phyloP scores from a whole-genome alignment of 1,140 invertebrate species.

The Drosophila littoralis region DNA sequence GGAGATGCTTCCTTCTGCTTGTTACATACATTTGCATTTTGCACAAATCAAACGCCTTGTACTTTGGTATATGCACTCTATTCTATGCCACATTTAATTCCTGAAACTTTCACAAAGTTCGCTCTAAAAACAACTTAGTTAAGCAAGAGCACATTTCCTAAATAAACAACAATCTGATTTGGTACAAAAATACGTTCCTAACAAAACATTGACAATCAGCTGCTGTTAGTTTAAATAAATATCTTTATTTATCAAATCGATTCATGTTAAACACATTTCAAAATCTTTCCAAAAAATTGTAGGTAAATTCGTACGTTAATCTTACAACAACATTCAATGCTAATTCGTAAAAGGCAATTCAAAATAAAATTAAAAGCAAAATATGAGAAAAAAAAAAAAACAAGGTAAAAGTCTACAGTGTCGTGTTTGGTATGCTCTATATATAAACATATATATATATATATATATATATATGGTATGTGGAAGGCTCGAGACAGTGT shows the following conservation, averaged over 20 bases:
- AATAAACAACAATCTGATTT: too few species aligned
- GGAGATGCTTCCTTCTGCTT: too few species aligned
- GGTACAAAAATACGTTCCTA: too few species aligned
- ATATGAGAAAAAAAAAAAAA: not conserved
- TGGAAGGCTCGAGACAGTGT: slow-evolving; percentile 19
- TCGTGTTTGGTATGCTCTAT: slow-evolving; percentile 22
- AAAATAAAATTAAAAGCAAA: not conserved
- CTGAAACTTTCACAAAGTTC: too few species aligned
- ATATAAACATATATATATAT: not conserved
- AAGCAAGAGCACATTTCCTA: too few species aligned
- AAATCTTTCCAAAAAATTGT: slow-evolving; percentile 36
- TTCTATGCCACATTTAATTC: too few species aligned
- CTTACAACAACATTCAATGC: slow-evolving; percentile 38
- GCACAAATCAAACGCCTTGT: too few species aligned
- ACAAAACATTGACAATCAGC: too few species aligned
- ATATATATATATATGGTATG: not conserved
- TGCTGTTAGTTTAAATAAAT: slow-evolving; percentile 12
- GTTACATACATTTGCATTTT: too few species aligned
- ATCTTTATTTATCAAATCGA: slow-evolving; percentile 20
- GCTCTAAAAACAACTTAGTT: too few species aligned
- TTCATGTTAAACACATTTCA: slow-evolving; percentile 14
- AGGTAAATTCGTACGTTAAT: slow-evolving; percentile 51
- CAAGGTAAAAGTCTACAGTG: not conserved
- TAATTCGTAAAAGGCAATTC: slow-evolving; percentile 12
- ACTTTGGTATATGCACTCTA: too few species aligned